Conservation (phyloP, 1,140 invertebrate genomes). For the Nasonia giraulti region DNA sequence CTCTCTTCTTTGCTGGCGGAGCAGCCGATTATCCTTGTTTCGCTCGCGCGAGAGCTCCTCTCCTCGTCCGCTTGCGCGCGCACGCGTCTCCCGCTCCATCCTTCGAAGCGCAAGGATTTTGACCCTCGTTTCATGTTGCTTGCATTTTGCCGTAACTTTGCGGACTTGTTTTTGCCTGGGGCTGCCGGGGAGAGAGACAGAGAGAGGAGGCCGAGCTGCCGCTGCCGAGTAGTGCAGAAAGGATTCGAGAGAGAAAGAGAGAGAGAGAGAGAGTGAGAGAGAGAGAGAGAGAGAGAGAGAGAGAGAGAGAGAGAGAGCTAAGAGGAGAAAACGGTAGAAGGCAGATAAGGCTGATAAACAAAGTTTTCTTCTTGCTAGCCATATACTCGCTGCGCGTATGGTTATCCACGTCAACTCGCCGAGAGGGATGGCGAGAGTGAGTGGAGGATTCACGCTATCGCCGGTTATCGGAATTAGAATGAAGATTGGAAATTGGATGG, state of each 20-base stretch:
- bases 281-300: slow-evolving; percentile 49
- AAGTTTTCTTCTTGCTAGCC: slow-evolving; percentile 54
- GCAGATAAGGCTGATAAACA: slow-evolving; percentile 61
- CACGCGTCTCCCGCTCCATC: slow-evolving; percentile 58
- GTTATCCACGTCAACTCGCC: slow-evolving; percentile 25
- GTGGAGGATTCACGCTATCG: background rate
- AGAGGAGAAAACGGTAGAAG: slow-evolving; percentile 53
- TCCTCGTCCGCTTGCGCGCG: slow-evolving; percentile 33
- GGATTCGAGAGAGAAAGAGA: no score
- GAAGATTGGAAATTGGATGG: slow-evolving; percentile 49
- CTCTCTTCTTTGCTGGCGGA: slow-evolving; percentile 11
- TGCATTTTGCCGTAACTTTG: slow-evolving; percentile 72
- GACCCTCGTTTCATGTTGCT: slow-evolving; percentile 74
- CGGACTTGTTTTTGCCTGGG: slow-evolving; percentile 71
- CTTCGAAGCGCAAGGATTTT: slow-evolving; percentile 73
- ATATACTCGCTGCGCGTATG: slow-evolving; percentile 30
- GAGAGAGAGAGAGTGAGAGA: slow-evolving; percentile 49
- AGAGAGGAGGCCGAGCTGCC: slow-evolving; percentile 18
- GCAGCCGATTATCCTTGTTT: slow-evolving; percentile 24
- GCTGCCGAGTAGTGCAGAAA: background rate
- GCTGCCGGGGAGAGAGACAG: slow-evolving; percentile 49
- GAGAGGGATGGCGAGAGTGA: background rate
- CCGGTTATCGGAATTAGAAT: slow-evolving; percentile 46
- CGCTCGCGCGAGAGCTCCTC: slow-evolving; percentile 49
- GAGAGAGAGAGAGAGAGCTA: slow-evolving; percentile 42